Evolutionary conservation across 2,113 vertebrate species (phyloP), one percentile per base, ranked within the genome.

Genomic region (Prionailurus bengalensis): DNA sequence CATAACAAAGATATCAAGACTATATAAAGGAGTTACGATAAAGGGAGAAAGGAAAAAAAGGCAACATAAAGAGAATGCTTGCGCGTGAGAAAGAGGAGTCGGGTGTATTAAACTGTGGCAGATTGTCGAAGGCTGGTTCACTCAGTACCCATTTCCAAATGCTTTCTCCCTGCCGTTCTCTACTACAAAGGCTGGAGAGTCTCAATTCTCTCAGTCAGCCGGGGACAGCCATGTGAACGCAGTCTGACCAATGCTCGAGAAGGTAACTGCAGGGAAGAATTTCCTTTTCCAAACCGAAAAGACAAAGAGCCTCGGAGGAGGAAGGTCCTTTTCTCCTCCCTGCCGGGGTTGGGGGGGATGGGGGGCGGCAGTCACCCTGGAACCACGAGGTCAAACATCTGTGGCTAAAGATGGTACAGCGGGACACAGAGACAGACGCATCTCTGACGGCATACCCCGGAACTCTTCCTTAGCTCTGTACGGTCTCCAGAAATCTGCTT

Each of bases 11-110:
- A 61, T 70, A 94, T 55, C 17, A 80, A 94, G 80, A 73, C 25
- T 63, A 80, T 29, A 91, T 73, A 94, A 95, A 71, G n/a, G 31
- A 89, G 58, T 11, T 88, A 16, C 31, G 96, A 86, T 58, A 74
- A 94, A 84, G 63, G 45, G n/a, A 91, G 36, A 87, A 84, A 89
- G 33, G 58, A 78, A 68, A 84, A 79, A 36, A 79, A 36, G 51
- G n/a, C 42, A 2, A 71, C 21, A 21, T 27, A 42, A 76, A 96
- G 12, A 94, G 63, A 92, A 89, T 17, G 48, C 61, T 66, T 83
- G 68, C 53, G 65, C 51, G 29, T 16, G 12, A 96, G 85, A 90
- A 93, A 96, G 53, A 51, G 55, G 66, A 86, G n/a, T 85, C 61
- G 16, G 25, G 53, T 15, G 11, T 86, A 71, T 86, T 83, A 82